Evolutionary conservation across 1,140 invertebrate genomes (phyloP).

Genomic region (Philotrypesis tridentata): DNA sequence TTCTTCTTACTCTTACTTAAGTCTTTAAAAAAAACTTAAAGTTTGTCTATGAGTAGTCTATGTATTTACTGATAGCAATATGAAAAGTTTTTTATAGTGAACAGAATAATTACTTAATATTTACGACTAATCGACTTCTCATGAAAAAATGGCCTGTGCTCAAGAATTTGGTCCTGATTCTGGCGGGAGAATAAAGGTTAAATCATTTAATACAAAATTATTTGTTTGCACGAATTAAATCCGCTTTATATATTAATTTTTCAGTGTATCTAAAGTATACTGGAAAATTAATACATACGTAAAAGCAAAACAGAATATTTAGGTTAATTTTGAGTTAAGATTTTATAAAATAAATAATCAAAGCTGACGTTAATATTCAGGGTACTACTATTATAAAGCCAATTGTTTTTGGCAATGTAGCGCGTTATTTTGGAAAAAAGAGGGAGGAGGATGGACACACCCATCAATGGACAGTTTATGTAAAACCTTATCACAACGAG

Average conservation of each 20-base stretch:
- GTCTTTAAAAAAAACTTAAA: too few relatives aligned
- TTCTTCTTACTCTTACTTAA: too few relatives aligned
- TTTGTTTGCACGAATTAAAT: neutral
- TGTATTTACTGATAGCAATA: too few relatives aligned
- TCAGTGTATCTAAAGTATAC: too few relatives aligned
- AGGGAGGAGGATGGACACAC: slow-evolving; percentile 99
- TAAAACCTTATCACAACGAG: slow-evolving; percentile 94
- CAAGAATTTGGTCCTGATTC: slow-evolving; percentile 89
- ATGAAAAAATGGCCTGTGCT: slow-evolving; percentile 76
- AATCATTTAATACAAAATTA: slow-evolving; percentile 5
- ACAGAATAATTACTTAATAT: neutral
- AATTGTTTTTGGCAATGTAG: slow-evolving; percentile 97
- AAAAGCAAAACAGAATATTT: neutral
- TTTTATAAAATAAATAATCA: neutral
- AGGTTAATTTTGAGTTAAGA: neutral
- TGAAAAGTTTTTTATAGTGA: neutral
- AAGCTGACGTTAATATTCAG: slow-evolving; percentile 70
- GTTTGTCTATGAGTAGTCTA: too few relatives aligned
- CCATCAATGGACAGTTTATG: slow-evolving; percentile 98
- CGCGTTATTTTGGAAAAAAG: slow-evolving; percentile 96
- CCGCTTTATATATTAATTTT: neutral
- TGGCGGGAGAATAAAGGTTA: slow-evolving; percentile 84
- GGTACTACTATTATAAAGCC: slow-evolving; percentile 95
- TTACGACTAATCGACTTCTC: neutral
- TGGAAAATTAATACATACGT: too few relatives aligned